A percentile compares a stretch with the other conserved stretches of the same genome.
phyloP scores from a whole-genome alignment of 2,113 vertebrate genomes.

The Dolichallabes microphthalmus region DNA sequence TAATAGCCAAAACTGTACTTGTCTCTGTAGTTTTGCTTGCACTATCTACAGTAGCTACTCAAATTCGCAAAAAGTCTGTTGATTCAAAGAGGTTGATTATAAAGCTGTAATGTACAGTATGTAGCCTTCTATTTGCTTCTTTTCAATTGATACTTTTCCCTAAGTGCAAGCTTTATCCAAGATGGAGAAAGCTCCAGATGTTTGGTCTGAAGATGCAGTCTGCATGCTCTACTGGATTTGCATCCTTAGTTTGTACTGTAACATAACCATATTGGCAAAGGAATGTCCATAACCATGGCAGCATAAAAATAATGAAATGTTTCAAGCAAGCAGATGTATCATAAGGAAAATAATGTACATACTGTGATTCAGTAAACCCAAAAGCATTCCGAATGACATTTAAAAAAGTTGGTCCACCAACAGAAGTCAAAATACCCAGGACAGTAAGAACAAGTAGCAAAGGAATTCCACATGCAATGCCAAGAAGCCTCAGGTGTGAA shows the following conservation, averaged over 20 bases:
- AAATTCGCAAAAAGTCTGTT: background rate
- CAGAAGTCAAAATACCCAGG: background rate
- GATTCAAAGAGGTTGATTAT: background rate
- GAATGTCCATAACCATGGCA: conserved; percentile 26
- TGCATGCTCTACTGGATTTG: conserved; percentile 12
- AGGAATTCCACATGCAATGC: conserved; percentile 17
- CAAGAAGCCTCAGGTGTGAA: conserved; percentile 12
- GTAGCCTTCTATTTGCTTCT: background rate
- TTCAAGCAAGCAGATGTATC: conserved; percentile 8
- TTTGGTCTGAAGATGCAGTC: conserved; percentile 4
- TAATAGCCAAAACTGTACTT: background rate
- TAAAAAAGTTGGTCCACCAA: background rate
- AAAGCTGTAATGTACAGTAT: background rate
- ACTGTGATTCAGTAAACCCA: background rate
- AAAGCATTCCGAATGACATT: conserved; percentile 1
- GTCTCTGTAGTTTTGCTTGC: background rate
- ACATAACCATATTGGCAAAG: conserved; percentile 2
- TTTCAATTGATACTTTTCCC: background rate
- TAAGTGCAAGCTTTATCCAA: conserved; percentile 12
- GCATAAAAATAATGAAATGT: background rate
- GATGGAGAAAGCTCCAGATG: conserved; percentile 13
- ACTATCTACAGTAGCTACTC: background rate
- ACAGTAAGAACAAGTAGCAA: background rate
- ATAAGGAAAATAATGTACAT: conserved; percentile 8
- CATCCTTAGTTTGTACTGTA: conserved; percentile 26